Base-by-base conservation (phyloP, 35 echinoderm and acorn worm genomes). In the Apostichopus parvimensis region DNA sequence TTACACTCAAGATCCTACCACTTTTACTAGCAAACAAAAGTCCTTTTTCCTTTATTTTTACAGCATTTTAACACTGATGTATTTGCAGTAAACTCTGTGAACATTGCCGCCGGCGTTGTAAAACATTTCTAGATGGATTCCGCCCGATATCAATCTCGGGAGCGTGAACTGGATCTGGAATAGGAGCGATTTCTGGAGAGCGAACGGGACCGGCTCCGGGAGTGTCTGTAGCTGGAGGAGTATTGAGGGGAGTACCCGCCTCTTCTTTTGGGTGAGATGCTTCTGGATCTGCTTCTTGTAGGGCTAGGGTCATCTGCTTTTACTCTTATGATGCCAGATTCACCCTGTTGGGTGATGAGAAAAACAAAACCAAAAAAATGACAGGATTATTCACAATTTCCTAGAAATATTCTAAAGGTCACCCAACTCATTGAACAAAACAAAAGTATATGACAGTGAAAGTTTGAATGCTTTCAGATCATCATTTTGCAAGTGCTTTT, bases 101-200 rank as follows among this genome's bases (percentile, higher is more conserved):
- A 75, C 17, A 20, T 7, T 5, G 15, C 17, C 21, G 15, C 12
- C 58, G 15, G 0, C 7, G n/a, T 75, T 7, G 12, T 75, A 6
- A 22, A 6, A 5, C 11, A 14, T 11, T 68, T 18, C 64, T 68
- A 68, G 64, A 18, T 68, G 64, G 22, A 45, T 45, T 45, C 23
- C 20, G 13, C 6, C 6, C 25, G 20, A 2, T 6, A 82, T 84
- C 81, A 84, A 25, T 84, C 81, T 1, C 71, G 71, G 2, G 71
- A 75, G 71, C 86, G 57, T 20, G 86, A 88, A 45, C 86, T 88
- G 61, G 86, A 88, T 52, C 86, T 23, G 45, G 86, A 88, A 66
- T 88, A 75, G 23, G 86, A 88, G 34, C 62, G 86, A 25, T 66
- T 25, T 72, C 86, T 60, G 62, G 86, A 88, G 60, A 58, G 21